Base-by-base conservation (phyloP, 2,888 invertebrate genomes). In the Chrysina gloriosa region DNA sequence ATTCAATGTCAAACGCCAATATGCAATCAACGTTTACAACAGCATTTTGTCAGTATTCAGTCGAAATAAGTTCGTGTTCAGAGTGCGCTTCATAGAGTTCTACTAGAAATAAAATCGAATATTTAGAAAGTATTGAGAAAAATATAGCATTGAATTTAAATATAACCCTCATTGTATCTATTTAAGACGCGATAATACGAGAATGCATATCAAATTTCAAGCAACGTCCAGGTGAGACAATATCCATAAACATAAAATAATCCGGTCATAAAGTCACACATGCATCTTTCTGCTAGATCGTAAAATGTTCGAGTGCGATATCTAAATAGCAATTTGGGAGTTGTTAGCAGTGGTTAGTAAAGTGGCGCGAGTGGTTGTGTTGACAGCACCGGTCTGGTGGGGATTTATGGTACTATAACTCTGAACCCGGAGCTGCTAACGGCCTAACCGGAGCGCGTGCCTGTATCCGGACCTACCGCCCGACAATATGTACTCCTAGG, bases 291-390 rank as follows among this genome's bases (percentile, higher is more conserved):
- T 27, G 36, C 16, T 61, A 42, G 67, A 65, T 65, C 64, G 36
- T 50, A 61, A 68, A 65, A 68, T 47, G 67, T 69, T 66, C 58
- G 45, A 54, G 65, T 63, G 39, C 67, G 63, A 79, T 78, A 79
- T 79, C 79, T 79, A 78, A 79, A 79, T 79, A 77, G 80, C 81
- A 81, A 82, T 82, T 81, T 81, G 80, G 79, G 80, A 80, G 80
- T 81, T 81, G 81, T 82, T 80, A 81, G 81, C 79, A 78, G 80
- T 79, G 82, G 81, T 82, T 81, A 81, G 81, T 79, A 77, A 77
- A 79, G 79, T 78, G 77, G 78, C 76, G 79, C 76, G 78, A 77
- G 78, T 77, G 78, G 79, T 78, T 75, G 74, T 73, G 80, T 77
- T 80, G 80, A 79, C 79, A 78, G 77, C 78, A 76, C 78, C 74